Conservation (phyloP, 2,888 invertebrate genomes). For the Microplitis manilae region DNA sequence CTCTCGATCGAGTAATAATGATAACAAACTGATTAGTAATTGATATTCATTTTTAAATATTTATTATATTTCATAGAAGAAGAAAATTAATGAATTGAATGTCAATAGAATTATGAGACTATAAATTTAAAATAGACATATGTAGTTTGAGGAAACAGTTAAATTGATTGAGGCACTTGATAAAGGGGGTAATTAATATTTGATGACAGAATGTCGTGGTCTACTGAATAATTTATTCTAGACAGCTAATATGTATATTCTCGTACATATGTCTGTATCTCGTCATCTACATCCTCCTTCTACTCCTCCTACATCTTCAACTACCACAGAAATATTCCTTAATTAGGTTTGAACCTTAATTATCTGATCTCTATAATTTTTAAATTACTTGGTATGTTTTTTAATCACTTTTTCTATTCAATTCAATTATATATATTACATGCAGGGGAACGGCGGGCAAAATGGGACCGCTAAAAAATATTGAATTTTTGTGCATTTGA, state of each 20-base stretch:
- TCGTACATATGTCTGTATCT: constrained; percentile 29
- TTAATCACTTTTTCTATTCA: neutral
- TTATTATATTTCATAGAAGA: neutral
- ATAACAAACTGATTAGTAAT: neutral
- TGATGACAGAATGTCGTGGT: constrained; percentile 41
- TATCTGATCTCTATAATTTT: neutral
- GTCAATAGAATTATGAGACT: neutral
- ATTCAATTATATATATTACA: no score
- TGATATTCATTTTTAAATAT: neutral
- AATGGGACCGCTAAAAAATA: no score
- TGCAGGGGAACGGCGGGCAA: no score
- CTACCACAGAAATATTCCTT: neutral
- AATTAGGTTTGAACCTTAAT: constrained; percentile 1
- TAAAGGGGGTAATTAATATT: constrained; percentile 49
- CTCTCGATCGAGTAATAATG: neutral
- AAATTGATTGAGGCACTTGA: constrained; percentile 39
- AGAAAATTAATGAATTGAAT: neutral
- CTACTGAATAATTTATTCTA: constrained; percentile 48
- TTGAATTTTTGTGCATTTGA: no score
- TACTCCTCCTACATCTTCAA: neutral
- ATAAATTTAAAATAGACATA: neutral
- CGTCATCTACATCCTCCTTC: constrained; percentile 10
- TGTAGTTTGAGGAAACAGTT: constrained; percentile 15
- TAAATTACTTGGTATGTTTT: neutral
- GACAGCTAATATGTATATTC: constrained; percentile 31